These are phyloP conservation scores for Anser brachyrhynchus DNA, from an alignment of 2,113 vertebrate species.

Conservation along the genomic window DNA sequence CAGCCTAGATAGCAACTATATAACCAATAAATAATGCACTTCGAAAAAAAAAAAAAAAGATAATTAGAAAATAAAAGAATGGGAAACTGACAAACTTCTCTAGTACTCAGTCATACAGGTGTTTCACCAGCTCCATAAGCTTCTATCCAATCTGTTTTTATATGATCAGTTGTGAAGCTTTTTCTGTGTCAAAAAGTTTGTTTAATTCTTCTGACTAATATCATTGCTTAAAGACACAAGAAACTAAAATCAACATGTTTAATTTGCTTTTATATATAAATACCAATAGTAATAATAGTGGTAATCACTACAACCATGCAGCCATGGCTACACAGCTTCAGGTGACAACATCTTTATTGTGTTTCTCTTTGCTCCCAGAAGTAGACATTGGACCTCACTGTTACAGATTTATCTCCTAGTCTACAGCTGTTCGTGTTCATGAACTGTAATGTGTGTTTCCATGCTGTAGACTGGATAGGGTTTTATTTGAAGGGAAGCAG, in stretches of 20 bases:
- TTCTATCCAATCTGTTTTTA: neutral
- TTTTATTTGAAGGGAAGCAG: conserved; percentile 15
- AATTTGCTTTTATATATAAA: neutral
- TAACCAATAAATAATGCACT: neutral
- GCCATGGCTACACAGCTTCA: neutral
- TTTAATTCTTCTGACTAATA: neutral
- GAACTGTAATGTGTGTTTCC: neutral
- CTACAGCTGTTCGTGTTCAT: neutral
- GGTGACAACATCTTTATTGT: neutral
- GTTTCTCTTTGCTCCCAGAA: neutral
- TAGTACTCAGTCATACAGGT: neutral
- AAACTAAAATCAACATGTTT: neutral
- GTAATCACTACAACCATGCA: neutral
- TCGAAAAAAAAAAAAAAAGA: neutral
- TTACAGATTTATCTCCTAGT: neutral
- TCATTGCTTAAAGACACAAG: neutral
- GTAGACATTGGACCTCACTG: neutral
- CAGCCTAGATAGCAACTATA: neutral
- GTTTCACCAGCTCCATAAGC: neutral
- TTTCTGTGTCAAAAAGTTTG: neutral
- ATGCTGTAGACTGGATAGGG: neutral
- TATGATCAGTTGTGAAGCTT: neutral
- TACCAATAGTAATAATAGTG: neutral
- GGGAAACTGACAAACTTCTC: neutral
- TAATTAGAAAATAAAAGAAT: neutral